phyloP scores from a whole-genome alignment of 2,888 invertebrate species.

The Tethea ocularis region DNA sequence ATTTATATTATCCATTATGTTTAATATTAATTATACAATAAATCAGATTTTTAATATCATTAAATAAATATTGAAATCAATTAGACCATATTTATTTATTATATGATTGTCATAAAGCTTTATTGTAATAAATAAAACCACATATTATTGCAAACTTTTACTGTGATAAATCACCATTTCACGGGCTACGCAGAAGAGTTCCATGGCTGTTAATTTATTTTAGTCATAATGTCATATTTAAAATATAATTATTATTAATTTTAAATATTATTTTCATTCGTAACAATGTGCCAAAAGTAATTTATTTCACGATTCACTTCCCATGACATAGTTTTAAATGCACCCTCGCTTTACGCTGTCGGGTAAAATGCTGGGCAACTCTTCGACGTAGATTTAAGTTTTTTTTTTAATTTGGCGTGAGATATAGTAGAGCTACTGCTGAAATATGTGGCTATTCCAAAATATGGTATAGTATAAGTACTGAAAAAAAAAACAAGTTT shows the following conservation, averaged over 20 bases:
- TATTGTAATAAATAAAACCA: not conserved
- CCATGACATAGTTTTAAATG: constrained; percentile 9
- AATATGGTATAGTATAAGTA: not conserved
- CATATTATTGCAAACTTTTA: constrained; percentile 38
- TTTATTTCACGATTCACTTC: constrained; percentile 13
- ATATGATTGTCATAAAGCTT: not conserved
- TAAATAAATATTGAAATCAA: not conserved
- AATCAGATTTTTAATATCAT: not conserved
- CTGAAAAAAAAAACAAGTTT: not conserved
- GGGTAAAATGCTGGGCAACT: constrained; percentile 21
- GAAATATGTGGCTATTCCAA: not conserved
- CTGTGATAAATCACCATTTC: constrained; percentile 64
- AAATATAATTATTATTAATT: too few relatives aligned
- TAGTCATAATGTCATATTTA: not conserved
- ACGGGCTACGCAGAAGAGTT: constrained; percentile 44
- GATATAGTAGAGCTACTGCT: not conserved
- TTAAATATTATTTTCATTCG: constrained; percentile 19
- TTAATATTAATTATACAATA: too few relatives aligned
- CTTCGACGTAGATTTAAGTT: constrained; percentile 24
- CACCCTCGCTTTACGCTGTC: constrained; percentile 5
- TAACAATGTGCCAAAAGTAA: constrained; percentile 48
- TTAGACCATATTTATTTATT: not conserved
- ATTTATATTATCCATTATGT: too few relatives aligned
- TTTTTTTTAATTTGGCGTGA: constrained; percentile 10
- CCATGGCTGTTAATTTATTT: constrained; percentile 6